phyloP scores from a whole-genome alignment of 2,888 invertebrate species.

The Tanypteryx hageni region DNA sequence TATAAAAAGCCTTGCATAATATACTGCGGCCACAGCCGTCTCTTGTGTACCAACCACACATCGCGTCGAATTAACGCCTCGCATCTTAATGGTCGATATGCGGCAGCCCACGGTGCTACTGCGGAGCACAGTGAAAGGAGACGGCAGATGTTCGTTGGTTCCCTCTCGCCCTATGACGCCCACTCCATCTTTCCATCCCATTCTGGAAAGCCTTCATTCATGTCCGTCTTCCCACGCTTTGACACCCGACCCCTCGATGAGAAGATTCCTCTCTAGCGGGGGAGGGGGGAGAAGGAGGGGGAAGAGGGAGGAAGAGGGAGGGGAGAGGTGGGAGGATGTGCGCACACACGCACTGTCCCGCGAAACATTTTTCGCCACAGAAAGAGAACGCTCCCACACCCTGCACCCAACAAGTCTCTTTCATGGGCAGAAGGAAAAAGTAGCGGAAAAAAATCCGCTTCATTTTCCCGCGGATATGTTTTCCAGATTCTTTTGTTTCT shows the following conservation, averaged over 20 bases:
- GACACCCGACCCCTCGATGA: background rate
- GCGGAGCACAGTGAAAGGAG: too few species aligned
- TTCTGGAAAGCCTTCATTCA: background rate
- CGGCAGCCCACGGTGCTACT: background rate
- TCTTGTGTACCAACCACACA: slow-evolving; percentile 19
- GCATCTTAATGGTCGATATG: slow-evolving; percentile 28
- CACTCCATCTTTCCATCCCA: too few species aligned
- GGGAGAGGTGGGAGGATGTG: too few species aligned
- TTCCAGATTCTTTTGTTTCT: too few species aligned
- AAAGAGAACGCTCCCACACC: background rate
- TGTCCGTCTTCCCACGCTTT: background rate
- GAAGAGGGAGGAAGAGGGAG: too few species aligned
- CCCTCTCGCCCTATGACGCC: too few species aligned
- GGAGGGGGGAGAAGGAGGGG: too few species aligned
- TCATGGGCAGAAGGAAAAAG: background rate
- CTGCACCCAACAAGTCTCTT: slow-evolving; percentile 9
- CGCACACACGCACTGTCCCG: background rate
- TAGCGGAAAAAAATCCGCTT: background rate
- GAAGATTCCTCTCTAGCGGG: background rate
- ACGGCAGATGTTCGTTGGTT: too few species aligned
- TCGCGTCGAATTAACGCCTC: slow-evolving; percentile 7
- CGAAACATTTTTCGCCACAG: slow-evolving; percentile 18
- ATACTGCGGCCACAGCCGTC: background rate
- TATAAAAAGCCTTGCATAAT: slow-evolving; percentile 24
- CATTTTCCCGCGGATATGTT: too few species aligned